A percentile compares a stretch with the other conserved stretches of the same genome.
These are phyloP conservation scores for Enteromius radiatus DNA, from an alignment of 2,797 vertebrate genomes.

Conservation along the genomic window DNA sequence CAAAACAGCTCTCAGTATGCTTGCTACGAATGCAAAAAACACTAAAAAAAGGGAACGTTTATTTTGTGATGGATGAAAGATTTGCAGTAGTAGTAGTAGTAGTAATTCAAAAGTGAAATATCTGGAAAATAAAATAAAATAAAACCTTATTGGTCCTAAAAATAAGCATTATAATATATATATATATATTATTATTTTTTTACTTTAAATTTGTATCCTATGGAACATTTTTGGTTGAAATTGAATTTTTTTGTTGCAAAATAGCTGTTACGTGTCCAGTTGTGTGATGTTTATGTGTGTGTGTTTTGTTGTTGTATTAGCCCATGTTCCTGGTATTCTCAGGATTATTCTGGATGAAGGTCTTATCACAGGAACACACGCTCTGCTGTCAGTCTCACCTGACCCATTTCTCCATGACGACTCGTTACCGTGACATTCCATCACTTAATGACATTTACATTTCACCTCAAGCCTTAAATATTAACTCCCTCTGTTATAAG, in stretches of 20 bases:
- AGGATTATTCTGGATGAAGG: constrained; percentile 12
- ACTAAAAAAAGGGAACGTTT: too few relatives aligned
- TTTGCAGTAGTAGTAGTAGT: too few relatives aligned
- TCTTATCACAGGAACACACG: constrained; percentile 41
- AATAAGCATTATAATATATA: too few relatives aligned
- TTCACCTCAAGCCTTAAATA: constrained; percentile 43
- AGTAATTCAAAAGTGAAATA: too few relatives aligned
- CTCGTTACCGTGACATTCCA: constrained; percentile 10
- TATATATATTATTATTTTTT: too few relatives aligned
- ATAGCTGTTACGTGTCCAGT: not conserved
- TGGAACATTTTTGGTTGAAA: too few relatives aligned
- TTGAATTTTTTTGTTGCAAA: not conserved
- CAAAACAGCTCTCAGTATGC: too few relatives aligned
- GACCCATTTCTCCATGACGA: constrained; percentile 45
- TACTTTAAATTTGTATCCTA: too few relatives aligned
- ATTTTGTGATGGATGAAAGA: too few relatives aligned
- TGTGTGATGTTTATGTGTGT: not conserved
- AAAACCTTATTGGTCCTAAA: too few relatives aligned
- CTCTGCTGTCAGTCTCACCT: constrained; percentile 26
- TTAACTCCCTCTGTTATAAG: constrained; percentile 16
- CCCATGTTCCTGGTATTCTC: not conserved
- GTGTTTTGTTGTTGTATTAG: not conserved
- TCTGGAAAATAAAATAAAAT: too few relatives aligned
- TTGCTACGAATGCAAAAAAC: too few relatives aligned
- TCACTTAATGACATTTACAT: constrained; percentile 36